Evolutionary conservation across 2,797 vertebrate species (phyloP), one percentile per base, ranked within the genome.

Genomic region (Chaenodraco wilsoni): DNA sequence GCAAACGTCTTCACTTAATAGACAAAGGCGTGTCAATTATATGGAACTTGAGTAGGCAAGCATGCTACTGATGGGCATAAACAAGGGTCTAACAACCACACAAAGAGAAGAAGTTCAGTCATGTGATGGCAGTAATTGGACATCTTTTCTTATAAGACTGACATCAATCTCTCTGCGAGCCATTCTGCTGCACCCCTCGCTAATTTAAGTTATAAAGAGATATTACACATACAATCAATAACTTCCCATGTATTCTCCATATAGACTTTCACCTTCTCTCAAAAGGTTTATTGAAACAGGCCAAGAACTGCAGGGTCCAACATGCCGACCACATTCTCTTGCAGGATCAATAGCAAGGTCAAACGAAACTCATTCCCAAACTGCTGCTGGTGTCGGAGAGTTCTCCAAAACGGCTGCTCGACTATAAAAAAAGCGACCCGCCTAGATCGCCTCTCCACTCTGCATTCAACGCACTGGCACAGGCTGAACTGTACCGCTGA

Each of bases 341-440:
- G 40, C 40, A 64, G 72, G 68, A 87, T 77, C 72, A 81, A 82
- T 46, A 75, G 66, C 76, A 78, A 86, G 88, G 78, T 87, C 75
- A 83, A 87, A 79, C 9, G 16, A 65, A 72, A 82, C 75, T 81
- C 64, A 70, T 76, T 86, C 63, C 54, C 69, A 87, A 86, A 84
- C 78, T 72, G 74, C 74, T 77, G 67, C 74, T 66, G 76, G 60
- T 69, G 82, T 66, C 82, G 65, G 69, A 78, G 65, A 13, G 3
- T 83, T 86, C 55, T 64, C 46, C 69, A 67, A 81, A 64, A 83
- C n/a, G 3, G 46, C 80, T 74, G 55, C 76, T 82, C n/a, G n/a
- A 77, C 82, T 76, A 84, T 48, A 74, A 87, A 80, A 72, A 72
- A 7, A 7, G 67, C 50, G 74, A 62, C 51, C 55, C 15, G 7